phyloP scores from a whole-genome alignment of 1,140 invertebrate species.

The Drosophila novamexicana region DNA sequence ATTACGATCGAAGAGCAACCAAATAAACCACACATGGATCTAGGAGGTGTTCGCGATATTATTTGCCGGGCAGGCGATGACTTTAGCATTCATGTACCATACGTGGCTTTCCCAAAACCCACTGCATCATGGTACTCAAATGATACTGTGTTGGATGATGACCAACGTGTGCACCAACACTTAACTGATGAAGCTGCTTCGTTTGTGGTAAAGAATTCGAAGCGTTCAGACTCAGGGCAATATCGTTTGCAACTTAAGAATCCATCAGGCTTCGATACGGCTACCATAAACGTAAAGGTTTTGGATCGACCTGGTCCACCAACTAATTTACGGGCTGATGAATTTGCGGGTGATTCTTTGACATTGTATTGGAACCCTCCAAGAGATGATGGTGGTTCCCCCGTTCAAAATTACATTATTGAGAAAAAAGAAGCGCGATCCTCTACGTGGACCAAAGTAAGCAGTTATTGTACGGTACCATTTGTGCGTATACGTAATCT shows the following conservation, averaged over 20 bases:
- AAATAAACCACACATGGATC: conserved; percentile 97
- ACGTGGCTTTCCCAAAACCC: conserved; percentile 97
- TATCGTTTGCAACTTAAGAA: conserved; percentile 97
- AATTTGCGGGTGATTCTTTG: conserved; percentile 97
- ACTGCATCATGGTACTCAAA: conserved; percentile 96
- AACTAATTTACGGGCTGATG: conserved; percentile 94
- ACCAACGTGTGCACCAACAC: conserved; percentile 92
- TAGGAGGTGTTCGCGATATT: conserved; percentile 96
- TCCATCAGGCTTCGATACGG: conserved; percentile 96
- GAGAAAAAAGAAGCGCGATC: conserved; percentile 95
- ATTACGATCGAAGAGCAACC: conserved; percentile 97
- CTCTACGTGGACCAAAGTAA: conserved; percentile 94
- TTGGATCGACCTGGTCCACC: conserved; percentile 95
- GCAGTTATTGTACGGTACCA: conserved; percentile 95
- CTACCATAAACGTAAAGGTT: conserved; percentile 96
- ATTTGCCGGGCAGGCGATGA: conserved; percentile 98
- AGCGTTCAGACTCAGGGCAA: conserved; percentile 94
- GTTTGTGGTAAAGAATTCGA: conserved; percentile 96
- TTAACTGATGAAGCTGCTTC: conserved; percentile 95
- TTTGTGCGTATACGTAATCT: conserved; percentile 96
- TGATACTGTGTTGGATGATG: conserved; percentile 89
- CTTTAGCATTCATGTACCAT: conserved; percentile 98
- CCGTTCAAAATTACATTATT: conserved; percentile 98
- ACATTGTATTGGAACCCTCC: conserved; percentile 98
- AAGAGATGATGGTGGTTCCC: conserved; percentile 97